Conservation (phyloP, 1,140 invertebrate genomes). For the Sycophaga agraensis region DNA sequence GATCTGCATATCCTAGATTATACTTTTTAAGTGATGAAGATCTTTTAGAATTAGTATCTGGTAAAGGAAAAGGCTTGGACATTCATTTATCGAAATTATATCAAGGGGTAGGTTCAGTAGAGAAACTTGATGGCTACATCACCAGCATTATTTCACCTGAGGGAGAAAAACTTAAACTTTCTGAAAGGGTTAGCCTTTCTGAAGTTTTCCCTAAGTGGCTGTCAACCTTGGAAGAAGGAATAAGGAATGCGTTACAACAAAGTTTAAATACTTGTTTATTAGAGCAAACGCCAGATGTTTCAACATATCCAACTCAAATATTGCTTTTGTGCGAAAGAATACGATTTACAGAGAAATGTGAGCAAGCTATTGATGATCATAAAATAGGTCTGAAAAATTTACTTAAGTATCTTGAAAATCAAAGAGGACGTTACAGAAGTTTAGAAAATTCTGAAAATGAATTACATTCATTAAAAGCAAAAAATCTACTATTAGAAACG, state of each 20-base stretch:
- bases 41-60: constrained; percentile 83
- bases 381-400: constrained; percentile 41
- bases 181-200: constrained; percentile 66
- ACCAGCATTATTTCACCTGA: constrained; percentile 77
- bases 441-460: constrained; percentile 55
- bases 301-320: constrained; percentile 50
- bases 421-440: constrained; percentile 45
- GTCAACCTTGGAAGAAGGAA: constrained; percentile 45
- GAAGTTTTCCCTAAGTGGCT: constrained; percentile 50
- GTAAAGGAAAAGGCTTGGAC: constrained; percentile 85
- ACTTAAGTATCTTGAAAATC: constrained; percentile 48
- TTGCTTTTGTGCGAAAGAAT: constrained; percentile 50
- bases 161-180: constrained; percentile 80
- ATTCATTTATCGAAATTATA: constrained; percentile 94
- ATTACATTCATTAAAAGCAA: constrained; percentile 60
- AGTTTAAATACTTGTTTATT: constrained; percentile 48
- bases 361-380: constrained; percentile 44
- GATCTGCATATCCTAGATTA: constrained; percentile 89
- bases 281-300: constrained; percentile 43
- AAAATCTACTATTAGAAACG: constrained; percentile 82
- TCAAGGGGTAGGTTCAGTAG: constrained; percentile 80
- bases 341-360: constrained; percentile 51
- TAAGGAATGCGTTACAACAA: constrained; percentile 41
- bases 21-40: constrained; percentile 98
- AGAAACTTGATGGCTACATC: constrained; percentile 65